Percentiles rank a stretch among this genome's conserved stretches.
Evolutionary conservation across 2,797 vertebrate genomes (phyloP).

Genomic region (Basileuterus tristriatus): DNA sequence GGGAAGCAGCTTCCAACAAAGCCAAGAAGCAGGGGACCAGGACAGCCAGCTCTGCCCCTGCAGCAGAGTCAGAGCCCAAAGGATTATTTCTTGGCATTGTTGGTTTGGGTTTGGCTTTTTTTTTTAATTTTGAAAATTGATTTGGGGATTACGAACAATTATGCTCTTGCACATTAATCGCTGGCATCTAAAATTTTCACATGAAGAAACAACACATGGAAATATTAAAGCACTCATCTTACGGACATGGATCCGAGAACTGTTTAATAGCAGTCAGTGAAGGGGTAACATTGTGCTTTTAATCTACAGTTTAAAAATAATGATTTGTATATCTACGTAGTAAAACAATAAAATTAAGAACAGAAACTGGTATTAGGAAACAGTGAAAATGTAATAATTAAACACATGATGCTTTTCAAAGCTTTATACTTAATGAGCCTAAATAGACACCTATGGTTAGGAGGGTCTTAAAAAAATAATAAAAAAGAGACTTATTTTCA

Average conservation of each 20-base stretch:
- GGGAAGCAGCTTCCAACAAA: constrained; percentile 52
- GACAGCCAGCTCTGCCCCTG: constrained; percentile 9
- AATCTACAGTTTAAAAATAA: constrained; percentile 79
- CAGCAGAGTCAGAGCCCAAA: neutral
- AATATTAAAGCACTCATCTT: constrained; percentile 77
- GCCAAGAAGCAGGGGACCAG: constrained; percentile 33
- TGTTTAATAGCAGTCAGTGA: constrained; percentile 79
- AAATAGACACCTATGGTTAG: constrained; percentile 74
- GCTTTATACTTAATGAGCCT: constrained; percentile 77
- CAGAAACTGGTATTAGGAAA: constrained; percentile 77
- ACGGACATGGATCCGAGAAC: constrained; percentile 72
- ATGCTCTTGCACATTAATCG: neutral
- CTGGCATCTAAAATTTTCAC: constrained; percentile 67
- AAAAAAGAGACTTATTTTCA: constrained; percentile 59
- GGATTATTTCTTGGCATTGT: constrained; percentile 26
- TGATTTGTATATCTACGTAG: constrained; percentile 74
- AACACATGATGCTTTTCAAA: constrained; percentile 75
- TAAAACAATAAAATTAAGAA: constrained; percentile 77
- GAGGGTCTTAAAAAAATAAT: constrained; percentile 70
- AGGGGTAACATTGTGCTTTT: constrained; percentile 77
- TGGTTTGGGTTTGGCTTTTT: neutral
- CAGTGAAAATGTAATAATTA: constrained; percentile 78
- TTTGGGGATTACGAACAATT: constrained; percentile 21
- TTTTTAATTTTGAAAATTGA: constrained; percentile 45
- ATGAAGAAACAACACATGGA: constrained; percentile 67